These are phyloP conservation scores for Stictocephala bisonia DNA, from an alignment of 2,888 invertebrate species.

Conservation along the genomic window DNA sequence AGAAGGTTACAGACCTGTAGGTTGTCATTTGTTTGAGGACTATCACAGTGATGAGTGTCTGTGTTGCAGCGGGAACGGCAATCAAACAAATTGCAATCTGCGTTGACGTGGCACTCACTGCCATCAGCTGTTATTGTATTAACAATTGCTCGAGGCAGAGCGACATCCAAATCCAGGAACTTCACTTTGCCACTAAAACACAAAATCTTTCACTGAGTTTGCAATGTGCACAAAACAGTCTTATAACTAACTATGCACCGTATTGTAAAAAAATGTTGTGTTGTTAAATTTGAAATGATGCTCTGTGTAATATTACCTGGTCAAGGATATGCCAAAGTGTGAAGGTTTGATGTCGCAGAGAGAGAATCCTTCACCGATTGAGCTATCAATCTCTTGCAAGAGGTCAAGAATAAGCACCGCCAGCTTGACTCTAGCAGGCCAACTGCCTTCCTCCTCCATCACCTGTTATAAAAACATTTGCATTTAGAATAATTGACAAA, in stretches of 20 bases:
- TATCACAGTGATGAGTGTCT: slow-evolving; percentile 68
- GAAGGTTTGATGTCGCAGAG: slow-evolving; percentile 74
- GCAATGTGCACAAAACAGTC: background rate
- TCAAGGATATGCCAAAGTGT: slow-evolving; percentile 52
- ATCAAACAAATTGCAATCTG: slow-evolving; percentile 76
- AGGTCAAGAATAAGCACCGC: slow-evolving; percentile 73
- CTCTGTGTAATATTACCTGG: slow-evolving; percentile 14
- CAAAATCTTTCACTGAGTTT: no score
- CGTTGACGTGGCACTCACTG: slow-evolving; percentile 68
- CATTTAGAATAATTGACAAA: background rate
- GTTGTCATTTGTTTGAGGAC: slow-evolving; percentile 72
- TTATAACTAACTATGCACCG: background rate
- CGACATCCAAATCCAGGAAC: slow-evolving; percentile 73
- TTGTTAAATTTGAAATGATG: no score
- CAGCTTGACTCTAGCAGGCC: slow-evolving; percentile 69
- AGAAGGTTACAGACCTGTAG: slow-evolving; percentile 66
- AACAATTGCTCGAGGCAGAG: slow-evolving; percentile 70
- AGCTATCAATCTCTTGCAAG: slow-evolving; percentile 70
- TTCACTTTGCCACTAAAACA: slow-evolving; percentile 64
- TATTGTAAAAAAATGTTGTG: no score
- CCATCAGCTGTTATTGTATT: slow-evolving; percentile 67
- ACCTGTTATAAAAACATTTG: slow-evolving; percentile 55
- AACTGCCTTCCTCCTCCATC: slow-evolving; percentile 68
- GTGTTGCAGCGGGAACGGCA: slow-evolving; percentile 73
- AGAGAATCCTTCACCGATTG: slow-evolving; percentile 71